Base-by-base conservation (phyloP, 2,888 invertebrate genomes). In the Zygothrica quintamaculata region DNA sequence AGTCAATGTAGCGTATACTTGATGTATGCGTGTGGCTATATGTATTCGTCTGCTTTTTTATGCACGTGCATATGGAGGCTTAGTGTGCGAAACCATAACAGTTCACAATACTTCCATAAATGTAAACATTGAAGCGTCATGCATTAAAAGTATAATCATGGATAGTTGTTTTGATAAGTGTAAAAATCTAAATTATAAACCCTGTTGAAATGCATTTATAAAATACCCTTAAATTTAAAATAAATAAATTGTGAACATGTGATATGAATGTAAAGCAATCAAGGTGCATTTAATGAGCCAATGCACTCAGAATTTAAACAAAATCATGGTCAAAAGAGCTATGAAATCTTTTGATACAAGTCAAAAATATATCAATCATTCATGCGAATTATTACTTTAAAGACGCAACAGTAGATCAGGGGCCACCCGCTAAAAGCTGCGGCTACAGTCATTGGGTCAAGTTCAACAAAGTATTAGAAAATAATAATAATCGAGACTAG, bases 391-490 rank as follows among this genome's bases (percentile, higher is more conserved):
- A 13, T 34, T 33, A 22, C 11, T 13, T 3, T 31, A 46, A 48
- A 11, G 22, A 34, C 58, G 72, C 71, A 47, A 8, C 36, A 36
- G 36, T 13, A 36, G 13, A 36, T 5, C 57, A 31, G 46, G 58
- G 13, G 36, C 48, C 66, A 62, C 55, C 57, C 48, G 51, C 47
- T 31, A 29, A 26, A 43, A 53, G 47, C 43, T 43, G 43, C 29
- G 11, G 31, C 34, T 36, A n/a, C 16, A 59, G 57, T 68, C 81
- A 76, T 68, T 84, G 81, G 82, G 82, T 82, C 82, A 85, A 85
- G 84, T 77, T 84, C 77, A 74, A 58, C 33, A 44, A 57, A 25
- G 48, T 51, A 36, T 39, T 70, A 72, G 56, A 65, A 55, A 74
- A 66, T 64, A 73, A 73, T 57, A 57, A 55, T 60, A n/a, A n/a